phyloP scores from a whole-genome alignment of 2,888 invertebrate species.

The Pogonocherus hispidulus region DNA sequence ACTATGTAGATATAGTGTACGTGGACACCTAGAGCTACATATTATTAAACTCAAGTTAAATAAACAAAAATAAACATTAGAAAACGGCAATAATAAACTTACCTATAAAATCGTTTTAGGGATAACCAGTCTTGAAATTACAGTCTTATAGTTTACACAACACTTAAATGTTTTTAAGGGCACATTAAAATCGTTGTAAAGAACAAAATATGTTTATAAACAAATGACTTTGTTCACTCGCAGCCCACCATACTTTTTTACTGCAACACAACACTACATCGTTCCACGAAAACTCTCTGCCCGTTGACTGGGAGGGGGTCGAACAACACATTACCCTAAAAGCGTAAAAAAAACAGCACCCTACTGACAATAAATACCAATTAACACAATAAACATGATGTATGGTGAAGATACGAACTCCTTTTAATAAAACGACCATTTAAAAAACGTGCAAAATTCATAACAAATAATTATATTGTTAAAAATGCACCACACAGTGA shows the following conservation, averaged over 20 bases:
- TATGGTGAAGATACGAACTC: slow-evolving; percentile 9
- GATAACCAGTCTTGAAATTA: slow-evolving; percentile 41
- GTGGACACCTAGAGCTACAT: no score
- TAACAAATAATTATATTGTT: slow-evolving; percentile 22
- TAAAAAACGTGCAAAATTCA: slow-evolving; percentile 30
- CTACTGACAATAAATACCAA: not conserved
- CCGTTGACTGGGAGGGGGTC: slow-evolving; percentile 25
- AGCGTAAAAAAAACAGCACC: slow-evolving; percentile 8
- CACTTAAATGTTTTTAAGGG: slow-evolving; percentile 26
- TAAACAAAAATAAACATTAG: slow-evolving; percentile 8
- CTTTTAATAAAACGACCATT: slow-evolving; percentile 19
- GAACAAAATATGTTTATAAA: slow-evolving; percentile 40
- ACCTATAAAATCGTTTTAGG: slow-evolving; percentile 28
- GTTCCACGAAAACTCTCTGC: slow-evolving; percentile 27
- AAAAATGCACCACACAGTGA: not conserved
- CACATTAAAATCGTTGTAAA: slow-evolving; percentile 27
- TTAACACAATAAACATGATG: slow-evolving; percentile 21
- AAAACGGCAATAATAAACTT: slow-evolving; percentile 3
- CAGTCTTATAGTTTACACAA: slow-evolving; percentile 43
- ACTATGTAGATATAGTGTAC: no score
- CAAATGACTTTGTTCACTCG: slow-evolving; percentile 40
- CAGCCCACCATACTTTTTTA: slow-evolving; percentile 39
- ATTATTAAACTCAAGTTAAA: slow-evolving; percentile 5
- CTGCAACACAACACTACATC: slow-evolving; percentile 22
- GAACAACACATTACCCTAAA: slow-evolving; percentile 20